Evolutionary conservation across 2,113 vertebrate species (phyloP).

Genomic region (Tragulus kanchil): DNA sequence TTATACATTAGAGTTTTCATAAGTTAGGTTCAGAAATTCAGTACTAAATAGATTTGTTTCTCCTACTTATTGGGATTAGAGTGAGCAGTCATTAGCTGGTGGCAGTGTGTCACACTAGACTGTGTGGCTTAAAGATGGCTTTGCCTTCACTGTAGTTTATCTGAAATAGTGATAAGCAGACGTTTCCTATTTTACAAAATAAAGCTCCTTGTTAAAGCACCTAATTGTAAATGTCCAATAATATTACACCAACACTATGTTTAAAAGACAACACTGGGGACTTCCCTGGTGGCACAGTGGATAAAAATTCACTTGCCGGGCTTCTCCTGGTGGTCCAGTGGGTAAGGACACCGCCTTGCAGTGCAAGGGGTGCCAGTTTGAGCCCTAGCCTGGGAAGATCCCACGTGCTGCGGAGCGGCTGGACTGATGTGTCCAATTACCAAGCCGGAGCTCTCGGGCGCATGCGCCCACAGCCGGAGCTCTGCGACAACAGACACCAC

Average conservation of each 20-base stretch:
- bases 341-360: too few relatives aligned
- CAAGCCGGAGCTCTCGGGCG: too few relatives aligned
- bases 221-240: constrained; percentile 12
- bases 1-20: neutral
- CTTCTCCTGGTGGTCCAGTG: too few relatives aligned
- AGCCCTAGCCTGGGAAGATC: too few relatives aligned
- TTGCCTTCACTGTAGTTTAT: neutral
- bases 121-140: neutral
- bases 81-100: neutral
- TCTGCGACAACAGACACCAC: too few relatives aligned
- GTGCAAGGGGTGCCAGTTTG: too few relatives aligned
- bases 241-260: neutral
- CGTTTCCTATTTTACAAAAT: neutral
- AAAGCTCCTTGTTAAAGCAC: neutral
- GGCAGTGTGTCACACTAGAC: neutral
- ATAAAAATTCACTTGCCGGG: neutral
- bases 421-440: too few relatives aligned
- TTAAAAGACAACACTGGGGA: neutral
- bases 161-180: neutral
- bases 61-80: neutral
- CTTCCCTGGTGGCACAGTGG: neutral
- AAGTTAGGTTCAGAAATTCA: neutral
- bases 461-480: too few relatives aligned
- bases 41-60: neutral
- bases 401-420: too few relatives aligned